Percentiles rank a stretch among this genome's conserved stretches.
phyloP scores from a whole-genome alignment of 2,797 vertebrate genomes.

The Hydrocynus forskahlii region DNA sequence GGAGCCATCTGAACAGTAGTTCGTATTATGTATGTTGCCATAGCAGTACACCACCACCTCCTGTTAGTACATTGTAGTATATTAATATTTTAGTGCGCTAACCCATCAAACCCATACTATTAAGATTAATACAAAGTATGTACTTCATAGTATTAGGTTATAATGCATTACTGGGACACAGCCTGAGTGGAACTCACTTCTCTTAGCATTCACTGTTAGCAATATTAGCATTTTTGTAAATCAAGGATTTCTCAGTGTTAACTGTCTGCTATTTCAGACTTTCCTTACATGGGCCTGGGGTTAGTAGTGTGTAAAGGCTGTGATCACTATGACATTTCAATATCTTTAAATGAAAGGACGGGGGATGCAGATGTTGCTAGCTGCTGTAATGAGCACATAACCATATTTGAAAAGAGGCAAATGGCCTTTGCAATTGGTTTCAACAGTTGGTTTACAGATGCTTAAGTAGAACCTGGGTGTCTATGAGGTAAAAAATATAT shows the following conservation, averaged over 20 bases:
- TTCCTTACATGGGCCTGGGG: neutral
- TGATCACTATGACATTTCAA: conserved; percentile 13
- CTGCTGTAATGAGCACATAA: too few relatives aligned
- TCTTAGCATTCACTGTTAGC: neutral
- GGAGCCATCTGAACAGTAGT: too few relatives aligned
- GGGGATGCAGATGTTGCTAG: neutral
- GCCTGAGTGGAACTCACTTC: neutral
- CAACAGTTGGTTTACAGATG: neutral
- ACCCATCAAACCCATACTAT: too few relatives aligned
- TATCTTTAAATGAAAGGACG: neutral
- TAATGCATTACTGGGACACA: too few relatives aligned
- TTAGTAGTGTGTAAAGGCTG: neutral
- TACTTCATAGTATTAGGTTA: too few relatives aligned
- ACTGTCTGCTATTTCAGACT: neutral
- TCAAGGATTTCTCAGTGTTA: neutral
- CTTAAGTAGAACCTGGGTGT: neutral
- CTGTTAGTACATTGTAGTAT: too few relatives aligned
- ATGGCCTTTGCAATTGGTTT: neutral
- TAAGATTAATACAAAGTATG: too few relatives aligned
- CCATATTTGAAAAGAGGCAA: neutral
- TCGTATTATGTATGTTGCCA: too few relatives aligned
- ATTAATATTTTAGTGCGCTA: too few relatives aligned
- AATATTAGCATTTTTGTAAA: neutral
- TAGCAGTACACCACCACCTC: too few relatives aligned
- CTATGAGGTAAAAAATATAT: conserved; percentile 27